Percentiles rank a stretch among this genome's conserved stretches.
phyloP scores from a whole-genome alignment of 2,888 invertebrate genomes.

The Zeuzera pyrina region DNA sequence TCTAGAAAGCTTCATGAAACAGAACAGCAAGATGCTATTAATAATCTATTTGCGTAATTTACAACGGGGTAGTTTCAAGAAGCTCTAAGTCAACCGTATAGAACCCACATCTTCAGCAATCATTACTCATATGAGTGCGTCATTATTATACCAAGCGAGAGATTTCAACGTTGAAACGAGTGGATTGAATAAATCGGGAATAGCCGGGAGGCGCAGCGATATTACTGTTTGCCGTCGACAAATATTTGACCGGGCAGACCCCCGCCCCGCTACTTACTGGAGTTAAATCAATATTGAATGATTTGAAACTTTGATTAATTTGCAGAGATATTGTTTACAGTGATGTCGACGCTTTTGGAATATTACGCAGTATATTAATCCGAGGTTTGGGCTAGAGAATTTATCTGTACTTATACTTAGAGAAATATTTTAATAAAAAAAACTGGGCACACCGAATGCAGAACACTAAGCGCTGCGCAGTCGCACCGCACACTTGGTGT shows the following conservation, averaged over 20 bases:
- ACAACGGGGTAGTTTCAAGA: constrained; percentile 36
- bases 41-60: constrained; percentile 10
- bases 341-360: constrained; percentile 47
- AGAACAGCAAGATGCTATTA: not conserved
- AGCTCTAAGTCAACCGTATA: constrained; percentile 31
- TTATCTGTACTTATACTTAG: too few species aligned
- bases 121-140: constrained; percentile 39
- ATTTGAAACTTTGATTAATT: constrained; percentile 72
- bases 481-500: too few species aligned
- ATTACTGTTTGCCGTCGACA: constrained; percentile 62
- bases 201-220: constrained; percentile 56
- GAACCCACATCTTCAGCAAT: constrained; percentile 45
- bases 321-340: constrained; percentile 60
- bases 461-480: too few species aligned
- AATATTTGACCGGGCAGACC: constrained; percentile 46
- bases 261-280: constrained; percentile 59
- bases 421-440: too few species aligned
- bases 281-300: constrained; percentile 72
- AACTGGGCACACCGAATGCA: too few species aligned
- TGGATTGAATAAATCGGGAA: constrained; percentile 29
- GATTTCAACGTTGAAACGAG: constrained; percentile 11
- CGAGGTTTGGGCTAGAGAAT: too few species aligned
- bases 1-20: not conserved
- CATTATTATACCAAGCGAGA: constrained; percentile 58
- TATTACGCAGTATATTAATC: constrained; percentile 8